Evolutionary conservation across 2,888 invertebrate genomes (phyloP).

Genomic region (Kryphioiulus occultus): DNA sequence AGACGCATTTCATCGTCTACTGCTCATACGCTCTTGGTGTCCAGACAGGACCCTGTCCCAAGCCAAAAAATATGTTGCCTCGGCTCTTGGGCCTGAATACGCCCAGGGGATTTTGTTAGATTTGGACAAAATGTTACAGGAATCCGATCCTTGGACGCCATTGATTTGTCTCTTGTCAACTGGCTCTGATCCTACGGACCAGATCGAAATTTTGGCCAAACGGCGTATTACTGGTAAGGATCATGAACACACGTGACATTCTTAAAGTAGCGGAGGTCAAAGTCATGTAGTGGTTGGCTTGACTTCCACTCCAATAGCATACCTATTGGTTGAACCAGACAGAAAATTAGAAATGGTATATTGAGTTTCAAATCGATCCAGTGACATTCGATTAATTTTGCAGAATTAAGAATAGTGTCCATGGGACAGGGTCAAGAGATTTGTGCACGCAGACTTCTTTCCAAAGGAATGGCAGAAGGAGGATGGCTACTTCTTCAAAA

Average conservation of each 20-base stretch:
- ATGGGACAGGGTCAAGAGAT: constrained; percentile 98
- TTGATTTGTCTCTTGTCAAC: constrained; percentile 92
- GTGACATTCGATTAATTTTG: no score
- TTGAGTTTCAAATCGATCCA: no score
- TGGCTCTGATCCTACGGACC: constrained; percentile 96
- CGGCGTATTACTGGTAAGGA: constrained; percentile 78
- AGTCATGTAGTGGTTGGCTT: no score
- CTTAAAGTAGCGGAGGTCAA: no score
- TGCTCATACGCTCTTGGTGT: constrained; percentile 92
- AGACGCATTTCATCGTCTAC: constrained; percentile 84
- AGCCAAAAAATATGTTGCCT: constrained; percentile 87
- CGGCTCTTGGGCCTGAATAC: constrained; percentile 85
- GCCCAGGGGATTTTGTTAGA: constrained; percentile 92
- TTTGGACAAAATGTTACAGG: constrained; percentile 86
- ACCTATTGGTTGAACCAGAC: no score
- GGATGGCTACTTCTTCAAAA: constrained; percentile 96
- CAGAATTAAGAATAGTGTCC: constrained; percentile 77
- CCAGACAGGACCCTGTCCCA: constrained; percentile 94
- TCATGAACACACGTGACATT: no score
- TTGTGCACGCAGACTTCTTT: constrained; percentile 82
- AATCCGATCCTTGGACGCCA: constrained; percentile 87
- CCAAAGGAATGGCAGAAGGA: constrained; percentile 78
- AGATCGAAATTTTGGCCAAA: constrained; percentile 87
- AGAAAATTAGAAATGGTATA: neutral
- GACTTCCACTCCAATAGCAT: no score